These are phyloP conservation scores for Paralvinella palmiformis DNA, from an alignment of 1,140 invertebrate genomes.

Conservation along the genomic window DNA sequence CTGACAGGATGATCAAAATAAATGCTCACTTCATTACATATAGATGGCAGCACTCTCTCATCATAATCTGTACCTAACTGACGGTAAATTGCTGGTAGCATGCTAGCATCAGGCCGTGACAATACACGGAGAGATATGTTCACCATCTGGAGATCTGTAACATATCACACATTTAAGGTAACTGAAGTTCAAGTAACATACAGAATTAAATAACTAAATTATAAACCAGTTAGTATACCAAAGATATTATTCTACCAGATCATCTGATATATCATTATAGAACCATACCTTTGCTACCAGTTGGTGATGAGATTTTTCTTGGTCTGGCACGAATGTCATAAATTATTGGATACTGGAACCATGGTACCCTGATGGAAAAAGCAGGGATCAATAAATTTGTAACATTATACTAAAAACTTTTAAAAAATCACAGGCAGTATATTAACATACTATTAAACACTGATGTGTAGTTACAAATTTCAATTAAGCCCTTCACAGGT, in stretches of 20 bases:
- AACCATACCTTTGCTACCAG: conserved; percentile 76
- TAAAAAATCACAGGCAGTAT: too few species aligned
- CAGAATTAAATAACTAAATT: too few species aligned
- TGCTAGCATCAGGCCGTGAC: conserved; percentile 78
- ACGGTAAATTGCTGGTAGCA: conserved; percentile 81
- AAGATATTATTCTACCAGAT: too few species aligned
- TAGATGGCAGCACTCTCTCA: conserved; percentile 78
- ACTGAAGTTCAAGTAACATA: too few species aligned
- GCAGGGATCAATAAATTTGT: too few species aligned
- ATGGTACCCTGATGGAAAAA: conserved; percentile 70
- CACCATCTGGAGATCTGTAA: conserved; percentile 93
- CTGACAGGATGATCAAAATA: too few species aligned
- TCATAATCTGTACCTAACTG: conserved; percentile 65
- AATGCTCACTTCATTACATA: conserved; percentile 89
- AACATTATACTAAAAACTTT: too few species aligned
- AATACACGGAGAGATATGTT: conserved; percentile 96
- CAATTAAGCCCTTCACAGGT: too few species aligned
- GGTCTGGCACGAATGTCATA: conserved; percentile 96
- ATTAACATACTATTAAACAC: too few species aligned
- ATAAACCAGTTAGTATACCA: too few species aligned
- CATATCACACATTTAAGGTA: not conserved
- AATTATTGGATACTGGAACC: conserved; percentile 99
- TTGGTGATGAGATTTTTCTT: conserved; percentile 92
- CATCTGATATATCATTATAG: too few species aligned
- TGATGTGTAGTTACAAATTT: too few species aligned